Evolutionary conservation across 92 coral and sea anemone species (phyloP).

Genomic region (Plumapathes pennacea): DNA sequence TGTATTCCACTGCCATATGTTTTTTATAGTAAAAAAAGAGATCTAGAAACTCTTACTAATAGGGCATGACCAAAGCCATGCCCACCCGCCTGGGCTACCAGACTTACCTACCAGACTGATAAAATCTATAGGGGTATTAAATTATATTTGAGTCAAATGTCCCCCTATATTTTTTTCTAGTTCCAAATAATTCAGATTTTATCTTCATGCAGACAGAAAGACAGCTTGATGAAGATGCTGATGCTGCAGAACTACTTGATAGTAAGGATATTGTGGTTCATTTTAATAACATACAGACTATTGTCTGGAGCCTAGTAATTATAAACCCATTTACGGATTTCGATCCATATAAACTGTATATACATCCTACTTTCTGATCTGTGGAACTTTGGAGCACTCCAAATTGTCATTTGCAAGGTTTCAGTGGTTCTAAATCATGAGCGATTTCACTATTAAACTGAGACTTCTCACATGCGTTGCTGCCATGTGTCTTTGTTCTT

Average conservation of each 20-base stretch:
- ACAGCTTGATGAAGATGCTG: slow-evolving; percentile 16
- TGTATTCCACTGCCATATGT: neutral
- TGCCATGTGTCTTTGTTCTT: too few relatives aligned
- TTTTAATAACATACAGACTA: neutral
- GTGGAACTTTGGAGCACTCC: neutral
- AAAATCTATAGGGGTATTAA: neutral
- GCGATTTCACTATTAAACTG: neutral
- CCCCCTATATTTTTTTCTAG: neutral
- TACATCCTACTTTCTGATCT: neutral
- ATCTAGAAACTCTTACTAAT: too few relatives aligned
- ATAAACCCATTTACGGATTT: neutral
- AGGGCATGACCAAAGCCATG: too few relatives aligned
- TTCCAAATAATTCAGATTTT: neutral
- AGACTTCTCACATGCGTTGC: too few relatives aligned
- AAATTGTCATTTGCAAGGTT: neutral
- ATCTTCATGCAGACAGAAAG: slow-evolving; percentile 5
- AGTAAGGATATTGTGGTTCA: slow-evolving; percentile 32
- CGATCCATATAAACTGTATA: neutral
- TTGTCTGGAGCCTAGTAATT: too few relatives aligned
- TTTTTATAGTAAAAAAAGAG: neutral
- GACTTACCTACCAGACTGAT: neutral
- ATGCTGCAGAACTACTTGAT: slow-evolving; percentile 61
- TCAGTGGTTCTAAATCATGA: neutral
- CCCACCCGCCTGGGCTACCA: too few relatives aligned
- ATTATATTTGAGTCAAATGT: neutral